Evolutionary conservation across 2,888 invertebrate genomes (phyloP).

Genomic region (Pardosa pseudoannulata): DNA sequence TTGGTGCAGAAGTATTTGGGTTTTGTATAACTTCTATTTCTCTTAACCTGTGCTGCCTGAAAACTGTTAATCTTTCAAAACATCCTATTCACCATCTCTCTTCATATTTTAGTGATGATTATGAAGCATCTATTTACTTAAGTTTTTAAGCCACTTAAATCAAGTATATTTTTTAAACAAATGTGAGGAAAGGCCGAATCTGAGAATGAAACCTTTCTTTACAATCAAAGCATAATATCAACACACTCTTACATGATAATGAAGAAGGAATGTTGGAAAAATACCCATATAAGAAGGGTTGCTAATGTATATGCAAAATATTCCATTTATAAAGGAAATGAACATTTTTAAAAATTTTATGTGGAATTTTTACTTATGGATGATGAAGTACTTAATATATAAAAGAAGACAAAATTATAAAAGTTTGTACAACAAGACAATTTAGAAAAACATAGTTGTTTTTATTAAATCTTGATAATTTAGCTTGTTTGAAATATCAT

Average conservation of each 20-base stretch:
- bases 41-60: conserved; percentile 12
- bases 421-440: conserved; percentile 26
- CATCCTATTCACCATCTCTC: neutral
- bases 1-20: too few relatives aligned
- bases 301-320: conserved; percentile 9
- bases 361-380: neutral
- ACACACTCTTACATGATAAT: too few relatives aligned
- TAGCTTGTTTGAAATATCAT: conserved; percentile 24
- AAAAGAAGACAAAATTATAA: neutral
- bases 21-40: conserved; percentile 16
- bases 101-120: conserved; percentile 20
- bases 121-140: neutral
- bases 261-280: too few relatives aligned
- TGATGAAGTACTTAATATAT: neutral
- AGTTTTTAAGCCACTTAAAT: conserved; percentile 11
- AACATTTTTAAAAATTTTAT: conserved; percentile 22
- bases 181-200: too few relatives aligned
- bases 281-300: neutral
- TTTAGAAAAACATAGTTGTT: neutral
- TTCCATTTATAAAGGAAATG: conserved; percentile 10
- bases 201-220: too few relatives aligned
- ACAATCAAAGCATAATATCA: too few relatives aligned
- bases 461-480: conserved; percentile 23
- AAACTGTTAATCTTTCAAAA: neutral
- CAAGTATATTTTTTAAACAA: neutral